Base-by-base conservation (phyloP, 2,797 vertebrate species). In the Crotalus adamanteus region DNA sequence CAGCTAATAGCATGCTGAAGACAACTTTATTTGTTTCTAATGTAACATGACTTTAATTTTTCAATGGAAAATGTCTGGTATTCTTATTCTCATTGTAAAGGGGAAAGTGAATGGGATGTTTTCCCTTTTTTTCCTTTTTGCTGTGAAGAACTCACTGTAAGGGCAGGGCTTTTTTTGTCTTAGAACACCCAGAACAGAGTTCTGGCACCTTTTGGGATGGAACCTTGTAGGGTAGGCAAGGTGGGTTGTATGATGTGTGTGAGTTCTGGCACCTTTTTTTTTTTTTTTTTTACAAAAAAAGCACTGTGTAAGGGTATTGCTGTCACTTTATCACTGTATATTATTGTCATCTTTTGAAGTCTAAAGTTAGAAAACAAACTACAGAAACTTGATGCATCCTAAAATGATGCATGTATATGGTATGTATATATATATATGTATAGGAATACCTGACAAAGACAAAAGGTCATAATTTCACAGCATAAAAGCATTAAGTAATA, bases 281-380 rank as follows among this genome's bases (percentile, higher is more conserved):
- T 47, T 47, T 47, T 47, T 47, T 47, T 47, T 47, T 47, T 47
- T 1, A 47, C 47, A 47, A 47, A 47, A 47, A 47, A 47, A 47
- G 47, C 47, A 47, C 47, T 47, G 47, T 47, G 47, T 47, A 59
- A 91, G 42, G 13, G 47, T 90, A n/a, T 83, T 96, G 87, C 61
- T 13, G 63, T 37, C 2, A 18, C 14, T 73, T 31, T 37, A 18
- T 37, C 69, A 20, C 31, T 37, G 2, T 37, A 37, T 37, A 73
- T 18, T 73, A 73, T 20, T 73, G 69, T 91, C 3, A 91, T 88
- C 57, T 94, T 96, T 95, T 89, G 86, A 95, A 95, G 94, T 69
- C 51, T 88, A 93, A 93, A 60, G 28, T 93, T 93, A 94, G n/a
- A 87, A 86, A 11, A 93, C 93, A 55, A 90, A 12, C 92, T 92